Percentiles rank a stretch among this genome's conserved stretches.
These are phyloP conservation scores for Oncorhynchus tshawytscha DNA, from an alignment of 2,113 vertebrate species.

Conservation along the genomic window DNA sequence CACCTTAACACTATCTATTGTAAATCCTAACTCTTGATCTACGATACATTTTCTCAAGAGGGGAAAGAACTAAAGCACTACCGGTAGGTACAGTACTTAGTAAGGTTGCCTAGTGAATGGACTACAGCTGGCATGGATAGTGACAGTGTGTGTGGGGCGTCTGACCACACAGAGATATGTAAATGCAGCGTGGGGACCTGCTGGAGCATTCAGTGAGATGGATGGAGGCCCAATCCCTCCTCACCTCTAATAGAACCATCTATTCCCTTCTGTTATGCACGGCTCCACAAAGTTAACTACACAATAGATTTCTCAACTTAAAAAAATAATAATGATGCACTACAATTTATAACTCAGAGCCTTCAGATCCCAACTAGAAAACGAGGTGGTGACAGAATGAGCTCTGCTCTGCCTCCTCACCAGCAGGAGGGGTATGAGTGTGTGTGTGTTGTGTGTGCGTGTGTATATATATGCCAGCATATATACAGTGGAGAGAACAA, in stretches of 20 bases:
- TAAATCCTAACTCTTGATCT: slow-evolving; percentile 11
- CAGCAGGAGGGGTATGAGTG: slow-evolving; percentile 25
- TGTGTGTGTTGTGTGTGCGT: not conserved
- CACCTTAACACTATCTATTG: not conserved
- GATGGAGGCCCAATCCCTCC: slow-evolving; percentile 2
- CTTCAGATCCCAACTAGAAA: slow-evolving; percentile 33
- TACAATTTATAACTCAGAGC: slow-evolving; percentile 52
- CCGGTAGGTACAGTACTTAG: too few relatives aligned
- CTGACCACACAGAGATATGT: slow-evolving; percentile 10
- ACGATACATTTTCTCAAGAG: not conserved
- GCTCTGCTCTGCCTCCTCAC: slow-evolving; percentile 14
- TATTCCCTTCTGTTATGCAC: slow-evolving; percentile 24
- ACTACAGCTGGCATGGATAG: not conserved
- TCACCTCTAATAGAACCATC: slow-evolving; percentile 32
- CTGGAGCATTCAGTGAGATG: slow-evolving; percentile 10
- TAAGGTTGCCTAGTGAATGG: too few relatives aligned
- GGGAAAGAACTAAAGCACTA: too few relatives aligned
- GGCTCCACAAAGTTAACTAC: slow-evolving; percentile 43
- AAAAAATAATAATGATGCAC: slow-evolving; percentile 57
- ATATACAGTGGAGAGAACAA: not conserved
- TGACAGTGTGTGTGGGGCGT: slow-evolving; percentile 17
- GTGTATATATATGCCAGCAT: not conserved
- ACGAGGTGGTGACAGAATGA: slow-evolving; percentile 46
- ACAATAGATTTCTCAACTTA: slow-evolving; percentile 44
- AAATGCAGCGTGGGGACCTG: not conserved